Conservation (phyloP, 2,888 invertebrate genomes). For the Cynaeus angustus region DNA sequence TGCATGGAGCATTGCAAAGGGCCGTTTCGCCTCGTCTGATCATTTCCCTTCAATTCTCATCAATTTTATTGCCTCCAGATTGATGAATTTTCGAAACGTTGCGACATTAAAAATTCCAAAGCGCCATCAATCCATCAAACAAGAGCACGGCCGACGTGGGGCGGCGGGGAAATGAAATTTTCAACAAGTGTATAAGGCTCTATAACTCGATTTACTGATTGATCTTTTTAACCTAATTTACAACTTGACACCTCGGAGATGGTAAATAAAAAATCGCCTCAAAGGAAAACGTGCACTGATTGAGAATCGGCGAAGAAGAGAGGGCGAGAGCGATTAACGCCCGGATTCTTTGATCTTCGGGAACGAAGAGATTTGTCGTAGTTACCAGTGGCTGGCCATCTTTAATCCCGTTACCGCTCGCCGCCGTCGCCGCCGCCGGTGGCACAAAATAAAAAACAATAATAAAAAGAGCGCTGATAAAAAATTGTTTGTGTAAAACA, state of each 20-base stretch:
- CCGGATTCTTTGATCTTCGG: conserved; percentile 1
- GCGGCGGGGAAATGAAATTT: conserved; percentile 50
- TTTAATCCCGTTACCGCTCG: too few relatives aligned
- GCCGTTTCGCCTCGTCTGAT: conserved; percentile 39
- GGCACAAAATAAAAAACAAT: conserved; percentile 16
- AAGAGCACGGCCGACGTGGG: background rate
- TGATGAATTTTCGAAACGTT: conserved; percentile 49
- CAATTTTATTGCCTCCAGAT: conserved; percentile 49
- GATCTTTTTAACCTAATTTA: conserved; percentile 63
- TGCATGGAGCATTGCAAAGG: conserved; percentile 51
- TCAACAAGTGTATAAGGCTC: conserved; percentile 57
- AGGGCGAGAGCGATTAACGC: background rate
- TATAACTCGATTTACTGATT: conserved; percentile 62
- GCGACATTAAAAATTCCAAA: conserved; percentile 24
- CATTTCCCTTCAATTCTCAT: conserved; percentile 49
- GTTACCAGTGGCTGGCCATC: too few relatives aligned
- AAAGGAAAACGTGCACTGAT: conserved; percentile 64
- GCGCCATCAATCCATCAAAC: conserved; percentile 33
- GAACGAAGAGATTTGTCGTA: conserved; percentile 11
- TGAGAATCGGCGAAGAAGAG: conserved; percentile 45
- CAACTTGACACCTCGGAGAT: conserved; percentile 63
- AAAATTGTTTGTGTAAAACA: conserved; percentile 20
- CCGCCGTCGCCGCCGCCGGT: too few relatives aligned
- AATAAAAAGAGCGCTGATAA: conserved; percentile 17
- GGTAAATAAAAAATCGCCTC: conserved; percentile 65